Evolutionary conservation across 2,888 invertebrate species (phyloP).

Genomic region (Trachelus iudaicus): DNA sequence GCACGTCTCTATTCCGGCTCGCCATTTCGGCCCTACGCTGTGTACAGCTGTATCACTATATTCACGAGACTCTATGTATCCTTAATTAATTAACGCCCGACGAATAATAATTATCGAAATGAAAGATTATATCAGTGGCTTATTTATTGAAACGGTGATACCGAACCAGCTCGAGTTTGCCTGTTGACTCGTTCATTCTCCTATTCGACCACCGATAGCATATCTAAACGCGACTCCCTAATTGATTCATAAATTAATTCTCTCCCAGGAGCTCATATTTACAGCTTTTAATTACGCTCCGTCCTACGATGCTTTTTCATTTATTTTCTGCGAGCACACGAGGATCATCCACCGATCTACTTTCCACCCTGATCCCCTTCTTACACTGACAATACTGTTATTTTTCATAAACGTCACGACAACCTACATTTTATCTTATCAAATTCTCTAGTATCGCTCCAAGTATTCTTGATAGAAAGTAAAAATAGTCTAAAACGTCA

Average conservation of each 20-base stretch:
- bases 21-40: slow-evolving; percentile 17
- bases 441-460: not conserved
- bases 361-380: too few species aligned
- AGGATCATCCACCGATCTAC: not conserved
- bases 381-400: too few species aligned
- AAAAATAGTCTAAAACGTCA: not conserved
- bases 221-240: slow-evolving; percentile 49
- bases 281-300: slow-evolving; percentile 36
- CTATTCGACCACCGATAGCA: slow-evolving; percentile 34
- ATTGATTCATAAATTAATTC: slow-evolving; percentile 60
- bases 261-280: slow-evolving; percentile 33
- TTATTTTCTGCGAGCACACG: not conserved
- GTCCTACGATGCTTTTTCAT: not conserved
- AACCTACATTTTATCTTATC: not conserved
- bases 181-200: slow-evolving; percentile 12
- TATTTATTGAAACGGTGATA: slow-evolving; percentile 56
- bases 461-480: not conserved
- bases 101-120: slow-evolving; percentile 63
- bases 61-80: slow-evolving; percentile 27
- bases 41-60: slow-evolving; percentile 23
- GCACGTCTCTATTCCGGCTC: slow-evolving; percentile 7
- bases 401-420: too few species aligned
- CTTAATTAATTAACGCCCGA: slow-evolving; percentile 62
- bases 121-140: slow-evolving; percentile 59
- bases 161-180: slow-evolving; percentile 31